Conservation (phyloP, 2,113 vertebrate genomes). For the Lampris megalopsis region DNA sequence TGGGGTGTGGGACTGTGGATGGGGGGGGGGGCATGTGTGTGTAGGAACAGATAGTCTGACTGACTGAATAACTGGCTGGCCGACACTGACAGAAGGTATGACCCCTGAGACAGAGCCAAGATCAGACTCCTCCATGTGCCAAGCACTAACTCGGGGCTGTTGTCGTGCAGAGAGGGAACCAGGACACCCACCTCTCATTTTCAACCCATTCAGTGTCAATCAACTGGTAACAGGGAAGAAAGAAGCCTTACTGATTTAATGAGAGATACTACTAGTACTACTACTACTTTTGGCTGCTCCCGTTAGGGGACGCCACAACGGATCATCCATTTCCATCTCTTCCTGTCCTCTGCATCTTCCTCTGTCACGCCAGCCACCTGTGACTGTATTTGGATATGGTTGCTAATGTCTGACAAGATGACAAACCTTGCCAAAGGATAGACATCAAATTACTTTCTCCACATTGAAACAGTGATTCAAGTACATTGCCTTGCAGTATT, state of each 20-base stretch:
- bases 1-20: conserved; percentile 17
- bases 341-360: no score
- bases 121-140: conserved; percentile 26
- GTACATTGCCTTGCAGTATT: no score
- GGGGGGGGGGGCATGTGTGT: conserved; percentile 28
- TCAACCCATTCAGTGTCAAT: conserved; percentile 14
- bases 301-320: no score
- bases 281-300: no score
- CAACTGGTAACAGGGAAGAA: conserved; percentile 16
- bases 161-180: conserved; percentile 20
- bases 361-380: no score
- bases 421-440: no score
- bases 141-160: conserved; percentile 46
- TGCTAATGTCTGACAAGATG: background rate
- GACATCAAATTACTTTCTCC: no score
- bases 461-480: no score
- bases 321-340: no score
- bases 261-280: no score
- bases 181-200: background rate
- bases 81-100: conserved; percentile 59
- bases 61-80: conserved; percentile 41
- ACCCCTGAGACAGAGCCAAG: conserved; percentile 54
- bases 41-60: conserved; percentile 61
- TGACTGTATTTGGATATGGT: no score
- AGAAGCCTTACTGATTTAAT: background rate